These are phyloP conservation scores for Theristicus caerulescens DNA, from an alignment of 2,113 vertebrate genomes.

Conservation along the genomic window DNA sequence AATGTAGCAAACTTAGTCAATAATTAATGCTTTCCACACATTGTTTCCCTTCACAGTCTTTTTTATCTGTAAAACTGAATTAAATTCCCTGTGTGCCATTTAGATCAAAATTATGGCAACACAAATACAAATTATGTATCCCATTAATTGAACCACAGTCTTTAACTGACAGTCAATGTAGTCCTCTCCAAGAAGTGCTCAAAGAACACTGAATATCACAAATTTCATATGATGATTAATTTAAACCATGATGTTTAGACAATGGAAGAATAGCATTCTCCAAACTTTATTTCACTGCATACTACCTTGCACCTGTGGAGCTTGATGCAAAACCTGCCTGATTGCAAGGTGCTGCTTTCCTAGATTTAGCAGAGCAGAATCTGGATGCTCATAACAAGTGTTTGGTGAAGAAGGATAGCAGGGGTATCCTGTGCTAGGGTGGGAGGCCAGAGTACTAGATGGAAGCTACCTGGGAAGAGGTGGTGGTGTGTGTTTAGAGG, in stretches of 20 bases:
- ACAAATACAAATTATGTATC: neutral
- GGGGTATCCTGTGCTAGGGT: neutral
- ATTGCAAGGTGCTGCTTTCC: neutral
- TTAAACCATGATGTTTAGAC: neutral
- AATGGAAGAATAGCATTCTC: neutral
- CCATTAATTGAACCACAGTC: neutral
- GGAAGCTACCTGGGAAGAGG: neutral
- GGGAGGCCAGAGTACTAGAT: neutral
- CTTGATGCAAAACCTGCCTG: neutral
- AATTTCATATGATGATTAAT: neutral
- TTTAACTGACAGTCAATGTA: neutral
- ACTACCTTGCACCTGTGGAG: neutral
- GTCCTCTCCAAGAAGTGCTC: neutral
- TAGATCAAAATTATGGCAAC: neutral
- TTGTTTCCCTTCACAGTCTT: neutral
- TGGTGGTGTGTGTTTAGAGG: neutral
- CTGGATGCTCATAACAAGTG: neutral
- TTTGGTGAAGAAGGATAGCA: neutral
- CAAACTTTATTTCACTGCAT: neutral
- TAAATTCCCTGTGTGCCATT: neutral
- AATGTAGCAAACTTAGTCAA: neutral
- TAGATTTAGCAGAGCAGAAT: neutral
- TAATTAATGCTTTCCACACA: neutral
- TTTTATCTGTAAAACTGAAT: neutral
- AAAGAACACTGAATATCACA: neutral